Evolutionary conservation across 2,888 invertebrate species (phyloP), one percentile per base, ranked within the genome.

Genomic region (Limenitis camilla): DNA sequence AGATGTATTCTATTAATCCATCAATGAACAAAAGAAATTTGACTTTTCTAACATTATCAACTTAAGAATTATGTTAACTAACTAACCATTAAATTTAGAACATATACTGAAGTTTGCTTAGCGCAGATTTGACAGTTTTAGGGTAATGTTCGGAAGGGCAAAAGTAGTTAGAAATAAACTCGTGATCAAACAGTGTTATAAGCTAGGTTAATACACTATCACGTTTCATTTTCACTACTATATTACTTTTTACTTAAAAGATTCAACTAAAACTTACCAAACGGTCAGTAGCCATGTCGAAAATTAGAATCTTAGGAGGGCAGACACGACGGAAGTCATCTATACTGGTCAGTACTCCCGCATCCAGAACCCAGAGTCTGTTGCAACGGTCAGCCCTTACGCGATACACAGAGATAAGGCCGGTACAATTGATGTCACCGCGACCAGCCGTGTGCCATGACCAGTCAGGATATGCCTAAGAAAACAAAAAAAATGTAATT

Each of bases 361-460:
- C 91, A 78, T 96, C 95, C 52, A 95, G 78, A 1, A 93, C 92
- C 95, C 95, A 95, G 4, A 95, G 82, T 11, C 95, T 88, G 75
- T 94, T 93, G 79, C 95, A 95, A n/a, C 92, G 90, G 74, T 95
- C 95, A 32, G 91, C 85, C 11, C 92, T 90, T 44, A 92, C 76
- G 28, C 95, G 89, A 83, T 95, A 95, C 40, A 94, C 94, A 0
- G 95, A 95, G 49, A 94, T 90, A 30, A 96, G 74, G 0, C 92
- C 91, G 11, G 92, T 91, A 72, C 95, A 95, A 79, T 93, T 94
- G 71, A 91, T 90, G 62, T 90, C 89, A 0, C 91, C 91, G 19
- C 89, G 89, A 0, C 92, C 92, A 0, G 92, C 91, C 0, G 88
- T 87, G 64, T 95, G 94, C 89, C 91, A 94, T 0, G 92, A 91